phyloP scores from a whole-genome alignment of 92 coral and sea anemone species.

The Umimayanthus chanpuru region DNA sequence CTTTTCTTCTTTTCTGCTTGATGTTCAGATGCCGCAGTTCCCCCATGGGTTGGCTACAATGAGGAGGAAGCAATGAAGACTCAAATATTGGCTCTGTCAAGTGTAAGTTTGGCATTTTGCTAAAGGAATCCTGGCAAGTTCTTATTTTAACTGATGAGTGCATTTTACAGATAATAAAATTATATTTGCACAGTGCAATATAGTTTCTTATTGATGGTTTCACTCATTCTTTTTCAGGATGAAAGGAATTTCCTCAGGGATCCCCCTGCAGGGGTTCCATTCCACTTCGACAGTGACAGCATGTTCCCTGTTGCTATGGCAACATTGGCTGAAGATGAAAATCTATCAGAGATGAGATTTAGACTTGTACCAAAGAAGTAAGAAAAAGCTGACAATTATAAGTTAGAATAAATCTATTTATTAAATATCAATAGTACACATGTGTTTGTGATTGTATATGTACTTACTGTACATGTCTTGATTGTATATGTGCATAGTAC shows the following conservation, averaged over 20 bases:
- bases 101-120: constrained; percentile 60
- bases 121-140: neutral
- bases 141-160: no score
- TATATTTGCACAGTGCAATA: no score
- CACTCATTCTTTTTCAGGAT: constrained; percentile 56
- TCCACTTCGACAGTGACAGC: constrained; percentile 85
- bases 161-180: no score
- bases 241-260: constrained; percentile 97
- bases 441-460: no score
- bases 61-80: constrained; percentile 96
- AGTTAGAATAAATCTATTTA: no score
- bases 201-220: neutral
- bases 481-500: no score
- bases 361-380: constrained; percentile 94
- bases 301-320: constrained; percentile 99
- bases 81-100: constrained; percentile 93
- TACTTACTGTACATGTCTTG: no score
- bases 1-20: neutral
- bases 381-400: constrained; percentile 30
- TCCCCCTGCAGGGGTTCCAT: constrained; percentile 96
- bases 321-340: constrained; percentile 86
- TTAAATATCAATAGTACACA: no score
- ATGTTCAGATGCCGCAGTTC: constrained; percentile 84
- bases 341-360: constrained; percentile 90
- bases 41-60: constrained; percentile 99